phyloP scores from a whole-genome alignment of 2,797 vertebrate genomes.

The Ptychadena robeensis region DNA sequence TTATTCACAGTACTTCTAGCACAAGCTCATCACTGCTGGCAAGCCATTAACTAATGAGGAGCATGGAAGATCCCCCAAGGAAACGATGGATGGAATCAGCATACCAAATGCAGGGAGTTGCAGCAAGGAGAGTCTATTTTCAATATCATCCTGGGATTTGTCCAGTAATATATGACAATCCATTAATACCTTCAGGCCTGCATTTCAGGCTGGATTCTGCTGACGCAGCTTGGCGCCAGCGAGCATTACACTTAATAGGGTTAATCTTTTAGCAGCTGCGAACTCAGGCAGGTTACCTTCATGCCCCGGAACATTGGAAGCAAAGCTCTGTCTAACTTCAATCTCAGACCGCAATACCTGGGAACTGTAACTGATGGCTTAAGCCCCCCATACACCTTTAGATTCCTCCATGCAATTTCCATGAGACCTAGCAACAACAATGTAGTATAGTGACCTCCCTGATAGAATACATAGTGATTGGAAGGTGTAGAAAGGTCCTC shows the following conservation, averaged over 20 bases:
- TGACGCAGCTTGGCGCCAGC: conserved; percentile 55
- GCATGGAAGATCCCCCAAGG: conserved; percentile 17
- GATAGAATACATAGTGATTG: too few species aligned
- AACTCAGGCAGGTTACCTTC: conserved; percentile 46
- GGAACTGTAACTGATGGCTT: not conserved
- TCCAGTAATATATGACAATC: conserved; percentile 56
- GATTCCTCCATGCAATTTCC: too few species aligned
- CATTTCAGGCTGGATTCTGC: conserved; percentile 54
- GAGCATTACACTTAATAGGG: conserved; percentile 59
- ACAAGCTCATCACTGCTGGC: conserved; percentile 10
- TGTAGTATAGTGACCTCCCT: too few species aligned
- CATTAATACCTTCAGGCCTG: conserved; percentile 50
- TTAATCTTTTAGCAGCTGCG: conserved; percentile 58
- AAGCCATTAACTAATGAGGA: conserved; percentile 36
- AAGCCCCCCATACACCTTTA: too few species aligned
- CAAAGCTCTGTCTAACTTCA: conserved; percentile 22
- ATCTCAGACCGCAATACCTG: conserved; percentile 11
- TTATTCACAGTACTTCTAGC: not conserved
- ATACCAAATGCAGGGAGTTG: conserved; percentile 43
- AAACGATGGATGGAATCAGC: conserved; percentile 13
- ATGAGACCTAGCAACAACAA: too few species aligned
- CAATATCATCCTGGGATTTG: conserved; percentile 52
- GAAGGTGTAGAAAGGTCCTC: too few species aligned
- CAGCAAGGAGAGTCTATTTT: conserved; percentile 49
- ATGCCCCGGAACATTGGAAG: conserved; percentile 32